Conservation (phyloP, 53 echinoderm and acorn worm species). For the Hippasteria phrygiana region DNA sequence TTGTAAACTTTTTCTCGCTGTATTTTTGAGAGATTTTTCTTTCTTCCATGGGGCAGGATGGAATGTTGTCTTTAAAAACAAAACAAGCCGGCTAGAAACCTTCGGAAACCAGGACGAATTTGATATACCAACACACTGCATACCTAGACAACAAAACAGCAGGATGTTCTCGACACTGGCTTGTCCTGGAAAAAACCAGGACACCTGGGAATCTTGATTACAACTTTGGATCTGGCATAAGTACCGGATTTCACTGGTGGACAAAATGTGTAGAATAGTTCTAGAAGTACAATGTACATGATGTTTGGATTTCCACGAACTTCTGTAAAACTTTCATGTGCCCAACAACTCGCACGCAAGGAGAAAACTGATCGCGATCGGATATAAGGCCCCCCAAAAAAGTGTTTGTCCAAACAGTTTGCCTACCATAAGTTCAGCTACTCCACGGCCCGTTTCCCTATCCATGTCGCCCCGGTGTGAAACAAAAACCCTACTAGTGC, state of each 20-base stretch:
- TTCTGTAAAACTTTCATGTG: background rate
- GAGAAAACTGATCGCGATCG: slow-evolving; percentile 15
- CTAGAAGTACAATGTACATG: background rate
- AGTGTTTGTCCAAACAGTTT: slow-evolving; percentile 65
- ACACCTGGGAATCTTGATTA: background rate
- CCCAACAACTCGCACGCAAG: background rate
- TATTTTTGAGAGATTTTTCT: background rate
- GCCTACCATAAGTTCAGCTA: slow-evolving; percentile 58
- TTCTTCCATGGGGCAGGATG: background rate
- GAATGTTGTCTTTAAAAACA: background rate
- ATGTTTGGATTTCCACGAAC: background rate
- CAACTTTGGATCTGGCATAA: background rate
- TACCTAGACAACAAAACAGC: background rate
- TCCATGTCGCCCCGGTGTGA: slow-evolving; percentile 54
- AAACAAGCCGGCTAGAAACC: background rate
- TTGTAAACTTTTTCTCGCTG: no score
- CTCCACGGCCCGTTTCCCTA: slow-evolving; percentile 38
- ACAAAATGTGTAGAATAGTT: no score
- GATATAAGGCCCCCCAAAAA: slow-evolving; percentile 3
- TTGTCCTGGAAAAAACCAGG: background rate
- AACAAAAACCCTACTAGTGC: slow-evolving; percentile 56
- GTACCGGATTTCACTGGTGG: background rate
- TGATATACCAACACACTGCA: background rate
- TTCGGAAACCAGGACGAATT: background rate
- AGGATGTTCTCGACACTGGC: background rate